phyloP scores from a whole-genome alignment of 2,113 vertebrate genomes.

The Triplophysa dalaica region DNA sequence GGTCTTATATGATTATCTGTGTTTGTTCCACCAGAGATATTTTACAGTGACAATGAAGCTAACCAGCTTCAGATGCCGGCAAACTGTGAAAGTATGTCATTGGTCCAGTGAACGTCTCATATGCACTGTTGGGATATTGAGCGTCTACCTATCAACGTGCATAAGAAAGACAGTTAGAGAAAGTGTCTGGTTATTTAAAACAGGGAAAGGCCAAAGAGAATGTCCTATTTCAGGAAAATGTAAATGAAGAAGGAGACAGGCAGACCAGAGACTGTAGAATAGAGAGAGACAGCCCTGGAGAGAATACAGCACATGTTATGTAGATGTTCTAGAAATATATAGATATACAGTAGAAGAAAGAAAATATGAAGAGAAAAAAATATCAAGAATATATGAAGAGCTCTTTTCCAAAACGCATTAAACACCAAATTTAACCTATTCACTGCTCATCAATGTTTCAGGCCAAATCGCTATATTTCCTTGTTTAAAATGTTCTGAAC shows the following conservation, averaged over 20 bases:
- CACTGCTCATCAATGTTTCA: too few species aligned
- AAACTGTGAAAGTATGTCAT: neutral
- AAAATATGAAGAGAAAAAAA: too few species aligned
- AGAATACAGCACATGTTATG: neutral
- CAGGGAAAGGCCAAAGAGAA: slow-evolving; percentile 14
- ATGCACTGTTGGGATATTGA: neutral
- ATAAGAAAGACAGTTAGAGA: slow-evolving; percentile 4
- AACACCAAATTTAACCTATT: too few species aligned
- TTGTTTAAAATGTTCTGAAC: too few species aligned
- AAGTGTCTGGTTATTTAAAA: slow-evolving; percentile 22
- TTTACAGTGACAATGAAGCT: too few species aligned
- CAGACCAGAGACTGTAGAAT: neutral
- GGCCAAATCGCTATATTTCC: too few species aligned
- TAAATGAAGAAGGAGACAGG: neutral
- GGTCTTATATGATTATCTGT: too few species aligned
- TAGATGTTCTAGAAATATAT: neutral
- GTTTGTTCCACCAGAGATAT: too few species aligned
- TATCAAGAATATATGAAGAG: too few species aligned
- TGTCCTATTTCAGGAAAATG: slow-evolving; percentile 22
- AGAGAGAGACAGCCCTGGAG: slow-evolving; percentile 8
- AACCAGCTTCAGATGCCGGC: neutral
- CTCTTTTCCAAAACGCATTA: too few species aligned
- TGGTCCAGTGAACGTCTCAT: neutral
- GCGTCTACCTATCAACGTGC: neutral
- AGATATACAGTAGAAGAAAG: neutral